Evolutionary conservation across 2,888 invertebrate species (phyloP), one percentile per base, ranked within the genome.

Genomic region (Caenorhabditis sp.): DNA sequence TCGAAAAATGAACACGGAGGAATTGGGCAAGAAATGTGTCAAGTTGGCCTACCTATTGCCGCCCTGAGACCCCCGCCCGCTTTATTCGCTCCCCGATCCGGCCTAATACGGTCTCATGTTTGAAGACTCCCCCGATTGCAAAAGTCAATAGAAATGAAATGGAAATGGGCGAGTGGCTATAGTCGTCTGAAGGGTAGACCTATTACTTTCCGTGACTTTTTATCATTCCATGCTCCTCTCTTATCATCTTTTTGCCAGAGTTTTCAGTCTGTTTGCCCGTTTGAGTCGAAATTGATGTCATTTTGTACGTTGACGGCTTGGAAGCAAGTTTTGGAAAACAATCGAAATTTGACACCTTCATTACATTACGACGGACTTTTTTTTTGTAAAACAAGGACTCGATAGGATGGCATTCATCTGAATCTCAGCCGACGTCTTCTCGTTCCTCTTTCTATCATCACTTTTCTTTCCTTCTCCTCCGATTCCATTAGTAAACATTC

Each of bases 91-190:
- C 43, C 15, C 35, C 53, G 50, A 65, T 65, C 53, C 53, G 63
- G 32, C 63, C 63, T 65, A 65, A 65, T 53, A 53, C 63, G 53
- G 53, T 52, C 43, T 53, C 24, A 35, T 61, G 56, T 56, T 56
- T 56, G 56, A 27, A 41, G 41, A 56, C 41, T 26, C 17, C 41
- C 45, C 11, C 46, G 52, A 6, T 24, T 26, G 22, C 39, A 39
- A 65, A 65, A 65, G 65, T 65, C 65, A 65, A 65, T 48, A 65
- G 55, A 24, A 65, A 20, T 37, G 17, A 26, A 41, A 41, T 22
- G 43, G 65, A 65, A 45, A 26, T 37, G 43, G 32, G 50, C 43
- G 53, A 13, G 32, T 45, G 20, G 13, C 20, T n/a, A n/a, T 24
- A 13, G 24, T 24, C 20, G n/a, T 45, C 24, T 46, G 22, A 30